Evolutionary conservation across 2,113 vertebrate species (phyloP), one percentile per base, ranked within the genome.

Genomic region (Cottus gobio): DNA sequence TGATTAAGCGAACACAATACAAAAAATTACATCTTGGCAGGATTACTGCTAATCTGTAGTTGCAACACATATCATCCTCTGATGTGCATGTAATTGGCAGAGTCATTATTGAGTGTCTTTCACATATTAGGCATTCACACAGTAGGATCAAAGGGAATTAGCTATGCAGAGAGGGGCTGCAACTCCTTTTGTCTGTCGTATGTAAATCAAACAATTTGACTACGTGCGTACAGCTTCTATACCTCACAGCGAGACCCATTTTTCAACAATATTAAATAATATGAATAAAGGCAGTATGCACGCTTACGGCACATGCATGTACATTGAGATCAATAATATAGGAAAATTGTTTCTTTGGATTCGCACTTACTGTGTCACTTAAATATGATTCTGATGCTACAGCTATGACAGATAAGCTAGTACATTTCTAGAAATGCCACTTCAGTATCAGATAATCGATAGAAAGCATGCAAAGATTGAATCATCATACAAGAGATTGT

Each of bases 31-130:
- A 79, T 89, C 75, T 88, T 79, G 50, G 85, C 61, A 67, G 90
- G 89, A 92, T 92, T 92, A 91, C 26, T 16, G 71, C 77, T 92
- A 91, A 92, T 90, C 91, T 89, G 73, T 68, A 65, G 46, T 62
- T 31, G 77, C 71, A 85, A 54, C 31, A 73, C 73, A 78, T 64
- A 79, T 84, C 80, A 63, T 79, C 65, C 76, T 57, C 66, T 76
- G 76, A 91, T 77, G 56, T 69, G 85, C 70, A 42, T 82, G 71
- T 80, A 85, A 90, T 86, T 82, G 63, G 52, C 20, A 73, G 71
- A 84, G 76, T 85, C 71, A 3, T 89, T 79, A n/a, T 34, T 72
- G 37, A 75, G 24, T 62, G 24, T 58, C 37, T 86, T 81, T 57
- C 37, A 50, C 2, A 77, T 37, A 79, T 75, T 44, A 22, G 34